Base-by-base conservation (phyloP, 2,888 invertebrate species). In the Conus canariensis region DNA sequence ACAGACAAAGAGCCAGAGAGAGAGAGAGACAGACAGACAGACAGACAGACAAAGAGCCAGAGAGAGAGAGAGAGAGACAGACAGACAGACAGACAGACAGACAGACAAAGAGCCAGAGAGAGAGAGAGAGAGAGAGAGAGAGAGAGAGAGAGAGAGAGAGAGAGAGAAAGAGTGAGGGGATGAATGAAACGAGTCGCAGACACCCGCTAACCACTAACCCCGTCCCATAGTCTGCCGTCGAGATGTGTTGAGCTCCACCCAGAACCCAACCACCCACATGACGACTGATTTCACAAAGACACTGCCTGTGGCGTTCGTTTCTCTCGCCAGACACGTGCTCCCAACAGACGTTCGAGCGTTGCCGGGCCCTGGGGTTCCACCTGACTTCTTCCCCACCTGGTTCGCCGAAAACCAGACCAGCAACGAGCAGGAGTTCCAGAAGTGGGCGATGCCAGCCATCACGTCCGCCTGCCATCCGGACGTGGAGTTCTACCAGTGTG, bases 401-500 rank as follows among this genome's bases (percentile, higher is more conserved):
- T 90, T 93, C 59, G 56, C 88, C 4, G 92, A 92, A n/a, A 89
- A 90, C 67, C 91, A 92, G 56, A 70, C 80, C 1, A 89, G 59
- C 0, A 90, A 91, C 1, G 88, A 91, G 8, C 45, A 67, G 2
- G 91, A 89, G 0, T 94, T 92, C 83, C 64, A 91, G 8, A 77
- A 22, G 16, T 92, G 91, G 87, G 92, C 92, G 30, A 19, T 87
- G 86, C 70, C 77, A 12, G 90, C 89, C 16, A 88, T 92, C 67
- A 64, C n/a, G 14, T 30, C 85, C 6, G 60, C 56, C 8, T 93
- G 93, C 90, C 93, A 91, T 83, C 89, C 86, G 6, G 82, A 92
- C 85, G 90, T 92, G n/a, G 89, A 91, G 82, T 93, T 90, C 87
- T 94, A 94, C 89, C 90, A 93, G 77, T 94, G 94, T 88, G 90